These are phyloP conservation scores for Anticlea derivata DNA, from an alignment of 2,888 invertebrate genomes.

Conservation along the genomic window DNA sequence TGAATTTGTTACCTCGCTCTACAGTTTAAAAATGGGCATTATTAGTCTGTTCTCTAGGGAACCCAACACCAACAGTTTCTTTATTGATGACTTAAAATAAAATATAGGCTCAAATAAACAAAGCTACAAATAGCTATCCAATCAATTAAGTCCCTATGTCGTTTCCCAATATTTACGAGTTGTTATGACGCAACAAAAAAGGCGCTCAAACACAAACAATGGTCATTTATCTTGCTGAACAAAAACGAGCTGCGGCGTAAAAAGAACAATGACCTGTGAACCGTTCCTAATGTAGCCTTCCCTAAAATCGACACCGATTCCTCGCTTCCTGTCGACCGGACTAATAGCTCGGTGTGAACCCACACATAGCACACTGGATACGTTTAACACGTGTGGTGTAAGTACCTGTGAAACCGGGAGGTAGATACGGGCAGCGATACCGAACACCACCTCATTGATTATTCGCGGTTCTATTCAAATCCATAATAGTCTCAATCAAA, in stretches of 20 bases:
- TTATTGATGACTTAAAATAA: too few species aligned
- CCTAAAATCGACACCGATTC: conserved; percentile 79
- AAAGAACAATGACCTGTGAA: conserved; percentile 80
- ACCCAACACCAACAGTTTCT: too few species aligned
- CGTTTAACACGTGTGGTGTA: conserved; percentile 22
- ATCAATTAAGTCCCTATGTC: conserved; percentile 11
- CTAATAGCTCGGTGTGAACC: conserved; percentile 40
- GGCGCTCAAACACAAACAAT: conserved; percentile 57
- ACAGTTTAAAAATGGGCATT: conserved; percentile 23
- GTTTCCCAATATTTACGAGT: conserved; percentile 33
- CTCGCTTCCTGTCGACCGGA: conserved; percentile 70
- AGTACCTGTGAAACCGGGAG: not conserved
- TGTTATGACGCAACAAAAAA: conserved; percentile 52
- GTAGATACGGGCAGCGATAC: conserved; percentile 28
- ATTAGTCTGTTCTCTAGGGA: not conserved
- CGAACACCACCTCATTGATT: conserved; percentile 29
- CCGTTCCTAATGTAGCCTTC: conserved; percentile 73
- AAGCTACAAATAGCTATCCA: conserved; percentile 4
- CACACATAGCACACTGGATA: conserved; percentile 44
- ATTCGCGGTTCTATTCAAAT: conserved; percentile 25
- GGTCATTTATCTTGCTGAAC: conserved; percentile 67
- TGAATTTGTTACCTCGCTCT: conserved; percentile 50
- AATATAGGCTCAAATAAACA: not conserved
- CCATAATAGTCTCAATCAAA: conserved; percentile 44
- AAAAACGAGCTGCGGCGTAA: conserved; percentile 65